Percentiles rank a stretch among this genome's conserved stretches.
Evolutionary conservation across 2,888 invertebrate genomes (phyloP).

Genomic region (Pachymerium ferrugineum): DNA sequence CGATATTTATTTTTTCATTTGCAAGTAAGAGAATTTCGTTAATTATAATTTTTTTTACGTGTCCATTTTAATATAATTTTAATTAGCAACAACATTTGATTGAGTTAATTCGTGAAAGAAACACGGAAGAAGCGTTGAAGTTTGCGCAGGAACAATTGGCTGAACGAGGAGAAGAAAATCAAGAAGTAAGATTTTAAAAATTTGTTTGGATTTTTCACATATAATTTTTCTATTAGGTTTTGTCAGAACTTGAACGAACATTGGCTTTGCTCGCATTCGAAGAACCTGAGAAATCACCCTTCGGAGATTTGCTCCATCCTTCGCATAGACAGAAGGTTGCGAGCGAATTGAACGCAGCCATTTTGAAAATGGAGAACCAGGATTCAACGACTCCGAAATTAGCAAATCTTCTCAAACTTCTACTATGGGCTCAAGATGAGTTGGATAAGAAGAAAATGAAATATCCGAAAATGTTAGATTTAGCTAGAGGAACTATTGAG

Average conservation of each 20-base stretch:
- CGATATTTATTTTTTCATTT: conserved; percentile 92
- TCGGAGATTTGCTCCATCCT: conserved; percentile 85
- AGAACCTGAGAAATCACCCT: conserved; percentile 89
- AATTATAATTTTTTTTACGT: neutral
- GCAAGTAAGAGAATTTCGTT: conserved; percentile 56
- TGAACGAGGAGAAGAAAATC: conserved; percentile 79
- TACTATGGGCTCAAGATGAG: conserved; percentile 93
- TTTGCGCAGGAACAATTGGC: conserved; percentile 86
- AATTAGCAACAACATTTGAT: conserved; percentile 79
- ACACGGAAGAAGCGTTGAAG: conserved; percentile 78
- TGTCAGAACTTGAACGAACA: conserved; percentile 82
- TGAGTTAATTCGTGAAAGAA: conserved; percentile 75
- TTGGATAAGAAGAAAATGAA: conserved; percentile 89
- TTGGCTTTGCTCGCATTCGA: conserved; percentile 93
- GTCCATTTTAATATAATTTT: conserved; percentile 35
- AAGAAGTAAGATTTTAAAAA: conserved; percentile 45
- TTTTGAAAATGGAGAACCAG: conserved; percentile 85
- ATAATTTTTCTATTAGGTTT: conserved; percentile 43
- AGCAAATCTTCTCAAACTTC: conserved; percentile 82
- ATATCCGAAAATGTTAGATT: conserved; percentile 91
- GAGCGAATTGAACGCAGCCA: conserved; percentile 95
- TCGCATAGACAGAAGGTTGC: conserved; percentile 95
- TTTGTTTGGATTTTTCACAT: neutral
- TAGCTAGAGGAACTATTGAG: conserved; percentile 77
- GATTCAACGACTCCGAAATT: conserved; percentile 86